phyloP scores from a whole-genome alignment of 2,888 invertebrate species.

The Loripinus fragilis region DNA sequence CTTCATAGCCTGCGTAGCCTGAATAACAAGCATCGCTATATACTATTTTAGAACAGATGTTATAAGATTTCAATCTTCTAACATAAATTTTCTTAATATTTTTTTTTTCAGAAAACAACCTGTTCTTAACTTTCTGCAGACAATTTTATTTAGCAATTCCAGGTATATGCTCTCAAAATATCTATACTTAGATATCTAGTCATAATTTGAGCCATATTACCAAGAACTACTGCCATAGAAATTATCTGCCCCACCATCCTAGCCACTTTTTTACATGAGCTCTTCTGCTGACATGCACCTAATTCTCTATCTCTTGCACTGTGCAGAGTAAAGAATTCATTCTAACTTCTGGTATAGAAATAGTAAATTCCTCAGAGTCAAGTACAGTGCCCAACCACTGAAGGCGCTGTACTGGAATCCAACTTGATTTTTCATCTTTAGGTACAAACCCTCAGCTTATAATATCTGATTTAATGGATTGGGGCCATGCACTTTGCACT shows the following conservation, averaged over 20 bases:
- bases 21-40: conserved; percentile 33
- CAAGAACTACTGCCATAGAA: conserved; percentile 54
- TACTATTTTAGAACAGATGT: conserved; percentile 9
- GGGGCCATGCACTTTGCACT: neutral
- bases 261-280: conserved; percentile 40
- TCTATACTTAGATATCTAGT: conserved; percentile 49
- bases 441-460: conserved; percentile 36
- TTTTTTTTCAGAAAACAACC: conserved; percentile 16
- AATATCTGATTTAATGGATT: conserved; percentile 35
- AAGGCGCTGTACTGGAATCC: conserved; percentile 30
- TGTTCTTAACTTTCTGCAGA: conserved; percentile 23
- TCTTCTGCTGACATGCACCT: neutral
- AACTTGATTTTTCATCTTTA: conserved; percentile 33
- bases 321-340: neutral
- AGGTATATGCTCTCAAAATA: conserved; percentile 23
- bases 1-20: conserved; percentile 34
- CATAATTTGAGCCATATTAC: conserved; percentile 55
- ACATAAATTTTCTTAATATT: conserved; percentile 12
- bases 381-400: conserved; percentile 32
- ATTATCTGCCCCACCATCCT: conserved; percentile 57
- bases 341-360: conserved; percentile 34
- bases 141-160: conserved; percentile 35
- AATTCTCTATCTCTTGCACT: neutral
- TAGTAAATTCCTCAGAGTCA: conserved; percentile 24
- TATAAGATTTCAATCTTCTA: neutral